Evolutionary conservation across 2,888 invertebrate species (phyloP), one percentile per base, ranked within the genome.

Genomic region (Boloria selene): DNA sequence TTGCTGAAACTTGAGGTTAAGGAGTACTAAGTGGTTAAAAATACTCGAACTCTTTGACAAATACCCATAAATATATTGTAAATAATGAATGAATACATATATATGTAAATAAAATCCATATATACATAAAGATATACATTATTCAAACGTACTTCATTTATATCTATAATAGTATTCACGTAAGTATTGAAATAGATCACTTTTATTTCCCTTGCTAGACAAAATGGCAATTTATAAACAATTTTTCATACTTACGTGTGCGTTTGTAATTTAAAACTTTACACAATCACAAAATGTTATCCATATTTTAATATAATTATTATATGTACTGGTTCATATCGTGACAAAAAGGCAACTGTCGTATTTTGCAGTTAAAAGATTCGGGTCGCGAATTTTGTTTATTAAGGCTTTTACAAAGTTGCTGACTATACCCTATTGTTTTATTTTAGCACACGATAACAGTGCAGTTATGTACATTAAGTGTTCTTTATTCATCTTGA

Each of bases 331-430:
- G 53, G 10, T 45, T 59, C 53, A 52, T 60, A 47, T 58, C 68
- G 61, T 61, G 61, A 63, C 68, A 61, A 52, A 60, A 64, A 56
- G 51, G 70, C 61, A 56, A 73, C 69, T 71, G 68, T 53, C 54
- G 60, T 17, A 45, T 69, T 68, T 65, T 68, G 71, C 70, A 68
- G 67, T 65, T 63, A 55, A 50, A 47, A 68, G 55, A 70, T 67
- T 65, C 54, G 42, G 66, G 66, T 67, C 62, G 59, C 53, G 22
- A 47, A 44, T 66, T 63, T 53, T 69, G 72, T 61, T 64, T 61
- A 67, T 51, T 64, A 54, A 65, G 69, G 44, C 47, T 61, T 68
- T 73, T 71, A 60, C 62, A 55, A 70, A 72, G 71, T 17, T 65
- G 69, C 70, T 72, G 56, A 66, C 47, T 10, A 26, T 18, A 52